phyloP scores from a whole-genome alignment of 2,113 vertebrate genomes.

The Corythaeola cristata region DNA sequence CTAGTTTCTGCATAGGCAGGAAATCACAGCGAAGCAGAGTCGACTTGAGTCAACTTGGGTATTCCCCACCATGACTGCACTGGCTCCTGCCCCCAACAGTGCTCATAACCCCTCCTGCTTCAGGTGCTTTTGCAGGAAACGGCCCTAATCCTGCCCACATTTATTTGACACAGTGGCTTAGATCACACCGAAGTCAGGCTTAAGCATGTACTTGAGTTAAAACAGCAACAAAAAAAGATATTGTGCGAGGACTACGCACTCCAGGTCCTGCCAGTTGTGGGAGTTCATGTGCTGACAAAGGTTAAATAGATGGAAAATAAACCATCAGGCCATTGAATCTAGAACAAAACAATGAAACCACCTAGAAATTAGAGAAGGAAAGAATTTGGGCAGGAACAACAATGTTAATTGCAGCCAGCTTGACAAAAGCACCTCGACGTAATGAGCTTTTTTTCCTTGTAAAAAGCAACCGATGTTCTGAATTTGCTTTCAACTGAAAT shows the following conservation, averaged over 20 bases:
- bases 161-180: not conserved
- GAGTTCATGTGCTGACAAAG: not conserved
- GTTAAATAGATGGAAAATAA: conserved; percentile 10
- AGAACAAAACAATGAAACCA: not conserved
- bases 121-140: not conserved
- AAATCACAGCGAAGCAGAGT: not conserved
- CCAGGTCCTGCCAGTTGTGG: not conserved
- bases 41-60: not conserved
- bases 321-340: not conserved
- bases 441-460: not conserved
- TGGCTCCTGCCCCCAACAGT: not conserved
- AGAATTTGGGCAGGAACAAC: not conserved
- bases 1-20: not conserved
- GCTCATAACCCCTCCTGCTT: not conserved
- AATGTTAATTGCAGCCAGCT: not conserved
- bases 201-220: not conserved
- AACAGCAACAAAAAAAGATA: not conserved
- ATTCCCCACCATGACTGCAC: not conserved
- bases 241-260: not conserved
- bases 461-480: not conserved
- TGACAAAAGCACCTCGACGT: not conserved
- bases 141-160: not conserved
- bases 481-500: conserved; percentile 9
- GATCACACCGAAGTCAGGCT: not conserved
- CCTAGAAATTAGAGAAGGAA: not conserved